These are phyloP conservation scores for Temnothorax rugatulus DNA, from an alignment of 2,888 invertebrate genomes.

Conservation along the genomic window DNA sequence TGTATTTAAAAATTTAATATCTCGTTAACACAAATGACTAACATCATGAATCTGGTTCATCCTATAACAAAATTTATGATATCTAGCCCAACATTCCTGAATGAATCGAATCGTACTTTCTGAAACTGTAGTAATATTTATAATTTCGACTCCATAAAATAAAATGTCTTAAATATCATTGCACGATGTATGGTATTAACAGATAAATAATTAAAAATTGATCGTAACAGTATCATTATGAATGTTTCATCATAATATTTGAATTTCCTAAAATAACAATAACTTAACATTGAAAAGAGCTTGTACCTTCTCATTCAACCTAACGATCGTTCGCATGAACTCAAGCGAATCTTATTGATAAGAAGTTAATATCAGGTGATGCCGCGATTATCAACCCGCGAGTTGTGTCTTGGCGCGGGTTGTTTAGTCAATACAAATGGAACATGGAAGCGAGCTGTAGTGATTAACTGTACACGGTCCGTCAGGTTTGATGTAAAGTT, in stretches of 20 bases:
- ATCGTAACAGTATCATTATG: conserved; percentile 32
- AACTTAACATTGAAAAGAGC: conserved; percentile 42
- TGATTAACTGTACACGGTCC: conserved; percentile 78
- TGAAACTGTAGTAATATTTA: conserved; percentile 24
- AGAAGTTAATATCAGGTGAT: conserved; percentile 81
- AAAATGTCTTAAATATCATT: conserved; percentile 64
- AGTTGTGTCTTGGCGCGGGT: conserved; percentile 83
- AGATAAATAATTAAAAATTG: conserved; percentile 49
- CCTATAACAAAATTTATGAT: not conserved
- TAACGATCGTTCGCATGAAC: conserved; percentile 20
- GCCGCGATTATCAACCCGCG: conserved; percentile 80
- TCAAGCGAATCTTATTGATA: conserved; percentile 56
- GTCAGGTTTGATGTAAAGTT: conserved; percentile 80
- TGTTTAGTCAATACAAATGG: conserved; percentile 82
- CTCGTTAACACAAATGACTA: not conserved
- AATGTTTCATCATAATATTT: conserved; percentile 44
- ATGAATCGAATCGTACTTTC: conserved; percentile 9
- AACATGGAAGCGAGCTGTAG: conserved; percentile 83
- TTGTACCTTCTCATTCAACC: conserved; percentile 25
- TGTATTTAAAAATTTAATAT: conserved; percentile 7
- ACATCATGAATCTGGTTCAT: not conserved
- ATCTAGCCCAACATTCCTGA: not conserved
- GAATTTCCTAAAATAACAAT: conserved; percentile 28
- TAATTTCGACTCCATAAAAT: conserved; percentile 27
- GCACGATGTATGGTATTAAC: conserved; percentile 82